Evolutionary conservation across 2,113 vertebrate genomes (phyloP).

Genomic region (Hippoglossus stenolepis): DNA sequence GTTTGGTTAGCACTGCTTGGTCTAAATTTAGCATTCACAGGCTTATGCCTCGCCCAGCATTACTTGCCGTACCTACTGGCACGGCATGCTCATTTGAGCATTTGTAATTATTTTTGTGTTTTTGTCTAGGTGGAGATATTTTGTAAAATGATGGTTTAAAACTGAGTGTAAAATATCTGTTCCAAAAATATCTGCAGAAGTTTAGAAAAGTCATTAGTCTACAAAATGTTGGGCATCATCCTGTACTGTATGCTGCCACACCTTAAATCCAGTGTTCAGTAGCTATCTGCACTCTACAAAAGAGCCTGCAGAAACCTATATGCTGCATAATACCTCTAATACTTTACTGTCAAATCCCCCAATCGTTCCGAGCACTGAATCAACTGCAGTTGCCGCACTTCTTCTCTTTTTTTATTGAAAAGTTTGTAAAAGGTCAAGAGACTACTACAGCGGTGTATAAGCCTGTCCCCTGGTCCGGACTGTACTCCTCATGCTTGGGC

Average conservation of each 20-base stretch:
- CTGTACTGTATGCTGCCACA: neutral
- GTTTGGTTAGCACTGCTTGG: no score
- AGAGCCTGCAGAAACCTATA: neutral
- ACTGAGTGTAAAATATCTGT: no score
- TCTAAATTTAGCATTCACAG: no score
- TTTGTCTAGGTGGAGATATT: no score
- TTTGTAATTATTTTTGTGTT: no score
- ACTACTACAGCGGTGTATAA: slow-evolving; percentile 1
- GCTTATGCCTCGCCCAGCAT: no score
- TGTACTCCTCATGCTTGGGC: neutral
- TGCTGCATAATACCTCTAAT: slow-evolving; percentile 12
- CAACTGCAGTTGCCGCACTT: neutral
- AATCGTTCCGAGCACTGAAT: neutral
- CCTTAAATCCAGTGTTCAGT: neutral
- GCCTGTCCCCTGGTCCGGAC: neutral
- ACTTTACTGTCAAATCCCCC: neutral
- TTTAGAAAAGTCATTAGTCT: neutral
- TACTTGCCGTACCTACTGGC: no score
- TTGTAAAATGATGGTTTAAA: no score
- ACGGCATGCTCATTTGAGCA: no score
- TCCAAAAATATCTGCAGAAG: no score
- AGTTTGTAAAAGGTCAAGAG: slow-evolving; percentile 1
- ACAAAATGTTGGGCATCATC: neutral
- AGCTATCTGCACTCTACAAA: neutral
- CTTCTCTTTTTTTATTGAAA: slow-evolving; percentile 15